Base-by-base conservation (phyloP, 1,140 invertebrate genomes). In the Scaptomyza montana region DNA sequence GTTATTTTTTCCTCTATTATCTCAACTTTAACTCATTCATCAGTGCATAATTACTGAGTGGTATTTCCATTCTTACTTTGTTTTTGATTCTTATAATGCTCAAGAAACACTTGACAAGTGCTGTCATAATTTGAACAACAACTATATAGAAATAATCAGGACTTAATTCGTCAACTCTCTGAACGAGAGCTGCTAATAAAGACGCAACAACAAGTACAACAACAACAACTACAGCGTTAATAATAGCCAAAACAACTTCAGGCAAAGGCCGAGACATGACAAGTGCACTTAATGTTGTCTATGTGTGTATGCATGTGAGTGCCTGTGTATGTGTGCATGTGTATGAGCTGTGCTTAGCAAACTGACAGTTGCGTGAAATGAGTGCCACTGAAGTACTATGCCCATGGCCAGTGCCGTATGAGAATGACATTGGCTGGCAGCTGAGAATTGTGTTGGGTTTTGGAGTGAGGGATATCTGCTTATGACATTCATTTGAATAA, bases 401-500 rank as follows among this genome's bases (percentile, higher is more conserved):
- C 62, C 19, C 43, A 61, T 59, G 54, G 46, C 51, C 45, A 36
- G 43, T 45, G 57, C 39, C 39, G 10, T 12, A 30, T 39, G 36
- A 39, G 9, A 25, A 7, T 74, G 47, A 30, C 47, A 50, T 50
- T 59, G 50, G 12, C 39, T 43, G 49, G 49, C 19, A 13, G 13
- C 3, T 1, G 45, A 47, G 77, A 60, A 71, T 61, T 65, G 63
- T 68, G 63, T 68, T 65, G 78, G 75, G 77, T 59, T 63, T 50
- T 75, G 61, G 60, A 8, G 62, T 28, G 41, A 54, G 50, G 66
- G 62, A 59, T 78, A 67, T 67, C 81, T 86, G 81, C 71, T 75
- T 33, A 72, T 78, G 78, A 87, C 78, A 87, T 87, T 86, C 67
- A 87, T 81, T 87, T 75, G 64, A 66, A 66, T 46, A 59, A 47